Evolutionary conservation across 2,113 vertebrate species (phyloP).

Genomic region (Platichthys stellatus): DNA sequence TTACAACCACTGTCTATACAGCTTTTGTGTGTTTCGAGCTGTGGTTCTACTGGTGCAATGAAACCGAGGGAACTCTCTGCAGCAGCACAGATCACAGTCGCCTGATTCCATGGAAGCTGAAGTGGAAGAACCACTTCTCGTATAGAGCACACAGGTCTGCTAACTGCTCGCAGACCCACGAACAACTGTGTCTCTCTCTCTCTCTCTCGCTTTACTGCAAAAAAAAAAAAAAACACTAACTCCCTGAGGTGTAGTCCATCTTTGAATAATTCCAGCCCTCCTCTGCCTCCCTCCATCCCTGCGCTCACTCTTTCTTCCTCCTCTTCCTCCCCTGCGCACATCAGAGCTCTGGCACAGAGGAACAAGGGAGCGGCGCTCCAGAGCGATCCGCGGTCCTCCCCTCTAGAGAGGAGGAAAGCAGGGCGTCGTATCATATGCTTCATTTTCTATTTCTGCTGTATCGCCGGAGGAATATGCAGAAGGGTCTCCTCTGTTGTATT

Average conservation of each 20-base stretch:
- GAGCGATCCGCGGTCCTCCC: constrained; percentile 44
- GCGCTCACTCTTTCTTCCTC: constrained; percentile 18
- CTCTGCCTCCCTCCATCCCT: constrained; percentile 40
- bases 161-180: constrained; percentile 39
- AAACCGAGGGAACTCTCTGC: constrained; percentile 7
- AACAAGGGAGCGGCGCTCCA: constrained; percentile 42
- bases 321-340: constrained; percentile 61
- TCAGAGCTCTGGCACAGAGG: constrained; percentile 62
- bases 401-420: constrained; percentile 64
- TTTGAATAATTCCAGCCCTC: constrained; percentile 64
- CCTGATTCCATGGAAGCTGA: constrained; percentile 24
- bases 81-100: constrained; percentile 40
- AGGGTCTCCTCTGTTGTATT: constrained; percentile 67
- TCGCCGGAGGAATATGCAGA: constrained; percentile 64
- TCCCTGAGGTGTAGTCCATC: constrained; percentile 53
- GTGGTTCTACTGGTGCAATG: constrained; percentile 3
- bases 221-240: constrained; percentile 22
- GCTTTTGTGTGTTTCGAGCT: not conserved
- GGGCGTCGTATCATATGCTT: constrained; percentile 64
- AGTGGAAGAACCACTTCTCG: constrained; percentile 10
- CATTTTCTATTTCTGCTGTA: constrained; percentile 66
- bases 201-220: not conserved
- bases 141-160: constrained; percentile 27
- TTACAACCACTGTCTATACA: too few species aligned
- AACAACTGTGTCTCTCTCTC: constrained; percentile 26